phyloP scores from a whole-genome alignment of 2,113 vertebrate genomes.

The Lagenorhynchus albirostris region DNA sequence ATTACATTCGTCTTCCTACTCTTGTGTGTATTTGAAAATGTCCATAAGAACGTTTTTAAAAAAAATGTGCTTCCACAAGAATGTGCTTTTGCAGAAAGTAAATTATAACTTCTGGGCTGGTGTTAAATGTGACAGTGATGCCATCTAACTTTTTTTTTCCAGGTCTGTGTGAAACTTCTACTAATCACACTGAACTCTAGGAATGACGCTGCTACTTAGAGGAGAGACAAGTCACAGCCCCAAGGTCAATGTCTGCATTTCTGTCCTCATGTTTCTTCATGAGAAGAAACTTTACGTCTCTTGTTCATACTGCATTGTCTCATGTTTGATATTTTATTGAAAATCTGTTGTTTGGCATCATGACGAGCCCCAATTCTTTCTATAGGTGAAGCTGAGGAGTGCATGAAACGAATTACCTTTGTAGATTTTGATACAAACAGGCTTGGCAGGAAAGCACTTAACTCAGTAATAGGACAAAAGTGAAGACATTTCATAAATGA shows the following conservation, averaged over 20 bases:
- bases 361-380: background rate
- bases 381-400: background rate
- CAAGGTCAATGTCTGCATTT: background rate
- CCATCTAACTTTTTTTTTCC: background rate
- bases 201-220: fast-evolving
- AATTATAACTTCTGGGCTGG: background rate
- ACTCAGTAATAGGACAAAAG: background rate
- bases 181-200: background rate
- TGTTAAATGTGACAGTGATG: background rate
- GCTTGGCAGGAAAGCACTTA: background rate
- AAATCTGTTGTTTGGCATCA: background rate
- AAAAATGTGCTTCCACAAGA: background rate
- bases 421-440: background rate
- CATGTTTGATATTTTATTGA: background rate
- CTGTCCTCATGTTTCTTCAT: background rate
- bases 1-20: background rate
- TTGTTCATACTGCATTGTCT: fast-evolving
- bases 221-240: background rate
- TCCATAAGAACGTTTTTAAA: background rate
- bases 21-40: background rate
- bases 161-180: conserved; percentile 39
- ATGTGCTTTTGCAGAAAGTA: background rate
- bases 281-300: background rate
- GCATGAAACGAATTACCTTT: background rate
- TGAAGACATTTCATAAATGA: background rate